These are phyloP conservation scores for Tupaia chinensis DNA, from an alignment of 2,113 vertebrate genomes.

Conservation along the genomic window DNA sequence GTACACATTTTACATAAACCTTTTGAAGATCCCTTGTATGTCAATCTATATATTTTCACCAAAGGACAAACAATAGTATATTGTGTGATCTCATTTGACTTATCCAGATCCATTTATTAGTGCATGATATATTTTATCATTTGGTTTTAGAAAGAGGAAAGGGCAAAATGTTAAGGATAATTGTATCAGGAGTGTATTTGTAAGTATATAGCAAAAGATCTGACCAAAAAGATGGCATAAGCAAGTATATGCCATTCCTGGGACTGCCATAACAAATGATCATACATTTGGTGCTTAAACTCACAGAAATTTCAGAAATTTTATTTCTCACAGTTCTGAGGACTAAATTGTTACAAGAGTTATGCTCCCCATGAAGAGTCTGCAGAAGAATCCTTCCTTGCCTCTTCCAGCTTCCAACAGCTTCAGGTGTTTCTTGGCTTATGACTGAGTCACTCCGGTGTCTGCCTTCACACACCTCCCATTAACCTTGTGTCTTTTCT, in stretches of 20 bases:
- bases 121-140: not conserved
- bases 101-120: not conserved
- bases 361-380: not conserved
- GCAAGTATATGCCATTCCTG: not conserved
- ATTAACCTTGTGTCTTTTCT: not conserved
- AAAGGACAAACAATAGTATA: not conserved
- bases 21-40: too few species aligned
- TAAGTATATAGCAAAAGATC: not conserved
- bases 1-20: too few species aligned
- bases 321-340: not conserved
- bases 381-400: not conserved
- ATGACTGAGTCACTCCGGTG: not conserved
- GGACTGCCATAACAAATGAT: not conserved
- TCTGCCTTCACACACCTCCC: not conserved
- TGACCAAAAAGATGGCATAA: not conserved
- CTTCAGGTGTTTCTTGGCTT: not conserved
- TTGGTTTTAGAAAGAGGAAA: not conserved
- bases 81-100: not conserved
- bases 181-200: not conserved
- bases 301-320: not conserved
- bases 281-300: not conserved
- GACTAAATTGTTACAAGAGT: rapidly evolving
- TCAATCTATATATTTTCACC: not conserved
- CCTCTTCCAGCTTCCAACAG: not conserved
- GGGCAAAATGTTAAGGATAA: not conserved